Evolutionary conservation across 2,888 invertebrate species (phyloP).

Genomic region (Patella ulyssiponensis): DNA sequence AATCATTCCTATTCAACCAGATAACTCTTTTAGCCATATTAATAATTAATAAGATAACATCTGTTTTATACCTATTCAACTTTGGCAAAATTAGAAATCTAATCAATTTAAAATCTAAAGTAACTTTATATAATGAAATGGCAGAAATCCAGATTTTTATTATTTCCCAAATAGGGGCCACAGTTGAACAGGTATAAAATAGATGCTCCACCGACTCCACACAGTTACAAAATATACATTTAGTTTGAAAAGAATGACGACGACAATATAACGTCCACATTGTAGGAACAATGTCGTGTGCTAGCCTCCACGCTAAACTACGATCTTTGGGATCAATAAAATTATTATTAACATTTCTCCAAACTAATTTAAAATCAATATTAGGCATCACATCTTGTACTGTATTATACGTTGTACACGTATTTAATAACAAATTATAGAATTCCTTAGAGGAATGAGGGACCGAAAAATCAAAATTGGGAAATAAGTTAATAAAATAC

Average conservation of each 20-base stretch:
- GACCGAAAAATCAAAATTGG: not conserved
- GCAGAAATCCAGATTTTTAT: not conserved
- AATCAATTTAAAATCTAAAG: not conserved
- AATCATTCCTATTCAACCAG: not conserved
- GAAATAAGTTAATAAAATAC: not conserved
- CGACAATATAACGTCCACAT: not conserved
- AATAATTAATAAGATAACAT: not conserved
- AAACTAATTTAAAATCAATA: not conserved
- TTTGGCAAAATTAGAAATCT: not conserved
- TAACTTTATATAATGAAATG: not conserved
- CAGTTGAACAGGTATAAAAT: not conserved
- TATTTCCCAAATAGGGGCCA: not conserved
- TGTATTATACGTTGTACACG: not conserved
- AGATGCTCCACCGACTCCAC: not conserved
- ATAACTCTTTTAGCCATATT: not conserved
- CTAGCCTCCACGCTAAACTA: not conserved
- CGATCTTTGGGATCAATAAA: not conserved
- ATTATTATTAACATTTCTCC: not conserved
- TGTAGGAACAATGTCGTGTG: not conserved
- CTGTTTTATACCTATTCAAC: not conserved
- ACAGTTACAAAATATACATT: not conserved
- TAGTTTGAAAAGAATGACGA: not conserved
- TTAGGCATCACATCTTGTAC: not conserved
- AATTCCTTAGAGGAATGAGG: not conserved
- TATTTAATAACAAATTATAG: not conserved